phyloP scores from a whole-genome alignment of 2,888 invertebrate genomes.

The Osmoderma eremita region DNA sequence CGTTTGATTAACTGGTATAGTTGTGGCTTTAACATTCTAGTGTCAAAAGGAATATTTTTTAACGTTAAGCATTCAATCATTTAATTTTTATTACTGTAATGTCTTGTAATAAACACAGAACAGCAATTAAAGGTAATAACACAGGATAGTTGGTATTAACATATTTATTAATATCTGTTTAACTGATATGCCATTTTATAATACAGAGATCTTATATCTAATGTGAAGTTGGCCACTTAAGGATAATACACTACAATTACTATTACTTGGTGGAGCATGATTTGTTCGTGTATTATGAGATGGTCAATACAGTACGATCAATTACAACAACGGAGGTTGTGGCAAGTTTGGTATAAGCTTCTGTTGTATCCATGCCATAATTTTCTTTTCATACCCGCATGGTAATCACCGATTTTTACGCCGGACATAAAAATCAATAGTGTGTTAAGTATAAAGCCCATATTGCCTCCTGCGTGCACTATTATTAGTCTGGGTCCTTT shows the following conservation, averaged over 20 bases:
- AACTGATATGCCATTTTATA: too few species aligned
- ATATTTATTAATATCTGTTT: not conserved
- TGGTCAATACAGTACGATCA: not conserved
- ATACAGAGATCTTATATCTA: too few species aligned
- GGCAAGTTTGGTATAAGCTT: not conserved
- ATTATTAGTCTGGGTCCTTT: constrained; percentile 1
- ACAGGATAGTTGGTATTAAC: not conserved
- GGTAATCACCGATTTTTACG: not conserved
- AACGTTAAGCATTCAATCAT: too few species aligned
- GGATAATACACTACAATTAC: not conserved
- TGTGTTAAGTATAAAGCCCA: not conserved
- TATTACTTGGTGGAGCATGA: not conserved
- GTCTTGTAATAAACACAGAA: too few species aligned
- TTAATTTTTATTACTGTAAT: too few species aligned
- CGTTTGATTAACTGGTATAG: too few species aligned
- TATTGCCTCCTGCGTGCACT: constrained; percentile 3
- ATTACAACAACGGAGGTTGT: constrained; percentile 1
- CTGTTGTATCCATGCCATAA: not conserved
- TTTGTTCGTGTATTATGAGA: not conserved
- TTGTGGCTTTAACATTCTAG: too few species aligned
- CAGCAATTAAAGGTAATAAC: not conserved
- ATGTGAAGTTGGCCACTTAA: not conserved
- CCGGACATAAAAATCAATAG: too few species aligned
- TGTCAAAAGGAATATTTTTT: too few species aligned
- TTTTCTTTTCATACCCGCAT: not conserved